phyloP scores from a whole-genome alignment of 1,140 invertebrate species.

The Muscidifurax raptorellus region DNA sequence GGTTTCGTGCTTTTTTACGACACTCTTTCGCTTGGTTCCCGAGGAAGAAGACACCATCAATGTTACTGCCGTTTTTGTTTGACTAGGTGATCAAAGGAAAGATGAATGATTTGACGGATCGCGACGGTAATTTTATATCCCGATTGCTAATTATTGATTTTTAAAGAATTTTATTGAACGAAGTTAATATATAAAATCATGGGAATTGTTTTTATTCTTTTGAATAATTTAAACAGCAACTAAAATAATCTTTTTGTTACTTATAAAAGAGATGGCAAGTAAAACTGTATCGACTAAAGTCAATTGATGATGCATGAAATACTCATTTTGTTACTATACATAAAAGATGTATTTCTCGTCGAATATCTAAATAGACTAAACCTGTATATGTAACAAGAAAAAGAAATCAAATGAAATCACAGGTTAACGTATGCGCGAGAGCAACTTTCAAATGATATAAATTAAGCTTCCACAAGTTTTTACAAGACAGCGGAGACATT shows the following conservation, averaged over 20 bases:
- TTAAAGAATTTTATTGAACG: not conserved
- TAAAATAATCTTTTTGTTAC: too few relatives aligned
- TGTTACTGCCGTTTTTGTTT: not conserved
- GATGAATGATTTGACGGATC: not conserved
- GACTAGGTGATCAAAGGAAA: not conserved
- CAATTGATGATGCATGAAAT: not conserved
- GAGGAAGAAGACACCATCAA: not conserved
- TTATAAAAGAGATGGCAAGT: not conserved
- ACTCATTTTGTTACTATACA: not conserved
- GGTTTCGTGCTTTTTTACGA: constrained; percentile 38
- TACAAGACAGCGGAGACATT: constrained; percentile 24
- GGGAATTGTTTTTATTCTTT: not conserved
- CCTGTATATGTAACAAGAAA: not conserved
- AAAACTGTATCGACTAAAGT: constrained; percentile 1
- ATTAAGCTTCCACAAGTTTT: constrained; percentile 25
- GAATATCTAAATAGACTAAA: not conserved
- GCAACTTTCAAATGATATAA: not conserved
- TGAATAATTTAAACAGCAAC: not conserved
- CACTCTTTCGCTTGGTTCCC: not conserved
- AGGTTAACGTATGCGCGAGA: not conserved
- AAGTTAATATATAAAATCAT: not conserved
- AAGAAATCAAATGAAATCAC: not conserved
- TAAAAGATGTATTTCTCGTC: constrained; percentile 9
- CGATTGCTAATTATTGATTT: not conserved
- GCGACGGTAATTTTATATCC: not conserved